A percentile compares a stretch with the other conserved stretches of the same genome.
phyloP scores from a whole-genome alignment of 2,888 invertebrate genomes.

The Acleris cristana region DNA sequence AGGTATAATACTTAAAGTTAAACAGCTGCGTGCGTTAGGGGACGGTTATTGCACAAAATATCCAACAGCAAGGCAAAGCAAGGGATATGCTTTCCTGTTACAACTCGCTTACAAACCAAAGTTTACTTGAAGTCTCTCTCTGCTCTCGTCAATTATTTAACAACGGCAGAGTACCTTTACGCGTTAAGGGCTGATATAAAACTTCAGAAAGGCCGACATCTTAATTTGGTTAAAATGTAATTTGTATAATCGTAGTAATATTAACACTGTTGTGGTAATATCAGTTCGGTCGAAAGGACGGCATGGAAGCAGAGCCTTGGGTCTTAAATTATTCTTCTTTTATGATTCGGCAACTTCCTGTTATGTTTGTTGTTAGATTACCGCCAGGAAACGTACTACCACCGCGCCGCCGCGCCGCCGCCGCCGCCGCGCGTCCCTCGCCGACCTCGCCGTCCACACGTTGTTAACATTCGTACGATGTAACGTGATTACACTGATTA shows the following conservation, averaged over 20 bases:
- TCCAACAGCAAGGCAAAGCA: too few species aligned
- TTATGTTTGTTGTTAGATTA: slow-evolving; percentile 20
- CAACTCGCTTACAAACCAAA: too few species aligned
- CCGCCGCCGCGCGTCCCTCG: slow-evolving; percentile 4
- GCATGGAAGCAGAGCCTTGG: slow-evolving; percentile 17
- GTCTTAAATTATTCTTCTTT: slow-evolving; percentile 22
- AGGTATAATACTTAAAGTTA: too few species aligned
- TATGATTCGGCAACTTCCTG: slow-evolving; percentile 28
- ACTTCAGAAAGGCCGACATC: too few species aligned
- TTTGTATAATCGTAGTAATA: background rate
- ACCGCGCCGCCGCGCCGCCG: background rate
- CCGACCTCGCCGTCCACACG: slow-evolving; percentile 1
- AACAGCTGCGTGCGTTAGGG: too few species aligned
- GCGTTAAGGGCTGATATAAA: too few species aligned
- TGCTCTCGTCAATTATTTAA: too few species aligned
- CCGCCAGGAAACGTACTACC: slow-evolving; percentile 14
- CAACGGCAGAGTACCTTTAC: too few species aligned
- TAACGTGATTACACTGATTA: background rate
- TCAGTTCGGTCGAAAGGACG: slow-evolving; percentile 9
- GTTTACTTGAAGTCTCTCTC: too few species aligned
- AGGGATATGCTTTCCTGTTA: too few species aligned
- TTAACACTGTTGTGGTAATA: background rate
- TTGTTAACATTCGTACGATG: background rate
- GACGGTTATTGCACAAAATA: too few species aligned
- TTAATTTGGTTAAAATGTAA: too few species aligned